phyloP scores from a whole-genome alignment of 2,113 vertebrate species.

The Micromys minutus region DNA sequence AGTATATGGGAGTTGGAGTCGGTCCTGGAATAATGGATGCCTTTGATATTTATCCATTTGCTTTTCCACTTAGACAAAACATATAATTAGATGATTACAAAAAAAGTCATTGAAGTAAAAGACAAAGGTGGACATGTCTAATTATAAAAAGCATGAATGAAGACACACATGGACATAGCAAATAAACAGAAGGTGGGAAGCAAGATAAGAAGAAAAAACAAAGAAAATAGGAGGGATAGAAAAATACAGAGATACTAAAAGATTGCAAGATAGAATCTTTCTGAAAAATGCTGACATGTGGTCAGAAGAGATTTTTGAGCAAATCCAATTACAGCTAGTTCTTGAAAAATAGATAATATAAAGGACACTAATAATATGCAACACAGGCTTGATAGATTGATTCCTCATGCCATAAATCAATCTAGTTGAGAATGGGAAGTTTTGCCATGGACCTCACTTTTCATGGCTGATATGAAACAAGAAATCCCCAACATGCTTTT shows the following conservation, averaged over 20 bases:
- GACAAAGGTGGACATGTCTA: background rate
- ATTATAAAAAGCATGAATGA: background rate
- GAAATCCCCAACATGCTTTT: conserved; percentile 1
- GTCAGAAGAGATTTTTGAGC: background rate
- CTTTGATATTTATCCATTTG: background rate
- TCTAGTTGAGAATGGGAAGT: background rate
- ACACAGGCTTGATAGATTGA: background rate
- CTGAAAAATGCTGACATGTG: background rate
- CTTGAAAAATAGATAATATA: background rate
- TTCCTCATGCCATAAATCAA: background rate
- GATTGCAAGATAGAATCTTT: background rate
- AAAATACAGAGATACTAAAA: background rate
- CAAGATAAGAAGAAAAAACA: background rate
- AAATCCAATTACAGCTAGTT: background rate
- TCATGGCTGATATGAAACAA: background rate
- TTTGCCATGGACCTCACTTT: background rate
- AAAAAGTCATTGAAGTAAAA: background rate
- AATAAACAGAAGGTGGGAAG: background rate
- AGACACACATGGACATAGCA: conserved; percentile 20
- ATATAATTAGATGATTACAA: background rate
- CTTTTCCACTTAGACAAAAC: conserved; percentile 38
- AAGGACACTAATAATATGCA: conserved; percentile 6
- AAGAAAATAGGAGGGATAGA: background rate
- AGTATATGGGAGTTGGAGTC: background rate
- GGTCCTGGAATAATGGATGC: background rate